These are phyloP conservation scores for Dendrocincla tyrannina DNA, from an alignment of 2,797 vertebrate species.

Conservation along the genomic window DNA sequence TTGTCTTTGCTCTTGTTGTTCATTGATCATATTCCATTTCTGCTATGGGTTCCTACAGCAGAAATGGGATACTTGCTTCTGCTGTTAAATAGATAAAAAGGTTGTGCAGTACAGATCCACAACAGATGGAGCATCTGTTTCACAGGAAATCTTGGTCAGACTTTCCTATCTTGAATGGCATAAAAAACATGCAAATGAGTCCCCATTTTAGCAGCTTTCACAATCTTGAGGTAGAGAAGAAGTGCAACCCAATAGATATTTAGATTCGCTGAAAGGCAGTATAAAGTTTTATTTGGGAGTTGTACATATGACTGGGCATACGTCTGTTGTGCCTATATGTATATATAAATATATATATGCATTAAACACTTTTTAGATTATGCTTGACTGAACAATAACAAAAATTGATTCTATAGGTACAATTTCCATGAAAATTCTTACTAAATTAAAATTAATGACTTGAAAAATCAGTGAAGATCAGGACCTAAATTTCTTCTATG, in stretches of 20 bases:
- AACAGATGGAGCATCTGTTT: not conserved
- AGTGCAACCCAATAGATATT: not conserved
- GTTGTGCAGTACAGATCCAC: not conserved
- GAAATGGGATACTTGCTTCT: not conserved
- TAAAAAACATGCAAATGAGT: not conserved
- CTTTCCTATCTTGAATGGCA: not conserved
- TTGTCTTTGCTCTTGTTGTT: not conserved
- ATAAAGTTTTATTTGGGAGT: not conserved
- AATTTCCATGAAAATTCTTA: not conserved
- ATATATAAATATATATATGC: not conserved
- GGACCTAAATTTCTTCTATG: not conserved
- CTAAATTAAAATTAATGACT: not conserved
- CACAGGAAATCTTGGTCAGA: not conserved
- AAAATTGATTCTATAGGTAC: not conserved
- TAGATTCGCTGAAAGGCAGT: not conserved
- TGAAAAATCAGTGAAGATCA: not conserved
- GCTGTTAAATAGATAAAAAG: not conserved
- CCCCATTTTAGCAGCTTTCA: not conserved
- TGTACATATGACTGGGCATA: not conserved
- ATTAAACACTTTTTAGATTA: not conserved
- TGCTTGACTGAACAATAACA: not conserved
- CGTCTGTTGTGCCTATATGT: not conserved
- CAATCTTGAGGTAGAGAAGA: not conserved
- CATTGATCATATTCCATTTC: not conserved
- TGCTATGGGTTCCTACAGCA: not conserved